Percentiles rank a stretch among this genome's conserved stretches.
Conservation (phyloP, 2,797 vertebrate species). For the Melanogrammus aeglefinus region DNA sequence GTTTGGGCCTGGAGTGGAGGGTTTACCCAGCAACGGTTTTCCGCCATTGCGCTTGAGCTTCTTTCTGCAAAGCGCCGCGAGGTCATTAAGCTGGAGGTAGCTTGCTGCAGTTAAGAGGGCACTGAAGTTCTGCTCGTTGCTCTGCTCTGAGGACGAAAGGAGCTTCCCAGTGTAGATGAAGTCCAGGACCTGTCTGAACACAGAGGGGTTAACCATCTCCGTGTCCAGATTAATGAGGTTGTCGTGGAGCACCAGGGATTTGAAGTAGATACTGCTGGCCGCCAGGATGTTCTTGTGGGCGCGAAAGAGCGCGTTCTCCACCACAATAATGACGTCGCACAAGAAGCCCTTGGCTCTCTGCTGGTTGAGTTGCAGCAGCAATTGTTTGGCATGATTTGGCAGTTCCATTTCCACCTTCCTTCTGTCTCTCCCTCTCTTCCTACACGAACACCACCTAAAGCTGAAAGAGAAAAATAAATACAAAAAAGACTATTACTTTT, state of each 20-base stretch:
- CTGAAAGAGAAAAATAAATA: constrained; percentile 47
- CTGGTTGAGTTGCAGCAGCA: constrained; percentile 99
- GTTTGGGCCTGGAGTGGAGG: constrained; percentile 68
- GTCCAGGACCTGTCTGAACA: constrained; percentile 96
- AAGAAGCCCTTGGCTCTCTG: constrained; percentile 98
- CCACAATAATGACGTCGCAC: constrained; percentile 97
- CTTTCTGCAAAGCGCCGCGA: constrained; percentile 93
- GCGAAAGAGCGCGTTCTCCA: constrained; percentile 97
- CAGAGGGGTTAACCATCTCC: constrained; percentile 94
- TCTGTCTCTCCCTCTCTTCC: constrained; percentile 74
- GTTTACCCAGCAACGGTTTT: constrained; percentile 83
- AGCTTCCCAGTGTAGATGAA: constrained; percentile 98
- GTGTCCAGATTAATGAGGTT: constrained; percentile 99
- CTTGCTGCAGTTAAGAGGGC: constrained; percentile 95
- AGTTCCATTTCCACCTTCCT: constrained; percentile 94
- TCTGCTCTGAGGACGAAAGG: constrained; percentile 84
- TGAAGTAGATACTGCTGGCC: constrained; percentile 98
- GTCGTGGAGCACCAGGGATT: constrained; percentile 96
- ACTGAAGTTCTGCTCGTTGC: constrained; percentile 88
- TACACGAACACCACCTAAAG: constrained; percentile 83
- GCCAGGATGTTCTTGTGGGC: constrained; percentile 98
- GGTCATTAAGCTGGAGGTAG: constrained; percentile 99
- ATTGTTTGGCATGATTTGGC: constrained; percentile 99
- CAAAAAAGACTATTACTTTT: constrained; percentile 21
- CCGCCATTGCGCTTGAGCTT: constrained; percentile 87